A percentile compares a stretch with the other conserved stretches of the same genome.
phyloP scores from a whole-genome alignment of 92 coral and sea anemone genomes.

The Montipora capitata region DNA sequence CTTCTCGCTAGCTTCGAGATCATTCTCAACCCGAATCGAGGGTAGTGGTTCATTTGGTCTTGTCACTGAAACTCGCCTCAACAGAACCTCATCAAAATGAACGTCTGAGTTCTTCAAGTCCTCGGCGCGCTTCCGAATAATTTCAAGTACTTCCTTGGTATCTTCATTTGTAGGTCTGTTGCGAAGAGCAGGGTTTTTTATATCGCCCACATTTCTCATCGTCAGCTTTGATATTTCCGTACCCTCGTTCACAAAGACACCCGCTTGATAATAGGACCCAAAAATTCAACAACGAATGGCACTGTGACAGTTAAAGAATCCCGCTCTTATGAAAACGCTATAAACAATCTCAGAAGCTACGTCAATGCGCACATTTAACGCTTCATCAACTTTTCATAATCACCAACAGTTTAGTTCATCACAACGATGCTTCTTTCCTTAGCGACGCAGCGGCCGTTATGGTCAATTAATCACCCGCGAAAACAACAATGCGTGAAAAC shows the following conservation, averaged over 20 bases:
- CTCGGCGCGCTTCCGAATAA: conserved; percentile 54
- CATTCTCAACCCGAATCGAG: conserved; percentile 30
- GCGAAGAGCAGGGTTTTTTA: conserved; percentile 34
- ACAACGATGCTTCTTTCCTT: not conserved
- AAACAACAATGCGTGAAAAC: not conserved
- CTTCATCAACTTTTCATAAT: not conserved
- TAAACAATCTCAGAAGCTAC: conserved; percentile 10
- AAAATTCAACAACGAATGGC: not conserved
- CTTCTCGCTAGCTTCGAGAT: not conserved
- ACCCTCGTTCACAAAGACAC: not conserved
- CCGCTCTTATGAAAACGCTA: not conserved
- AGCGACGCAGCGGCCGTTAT: not conserved
- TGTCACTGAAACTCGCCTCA: conserved; percentile 39
- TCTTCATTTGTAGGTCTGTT: conserved; percentile 63
- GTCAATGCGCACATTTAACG: conserved; percentile 10
- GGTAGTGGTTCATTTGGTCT: conserved; percentile 55
- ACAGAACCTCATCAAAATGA: conserved; percentile 30
- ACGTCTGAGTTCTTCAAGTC: conserved; percentile 42
- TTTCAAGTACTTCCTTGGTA: conserved; percentile 64
- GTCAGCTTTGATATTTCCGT: not conserved
- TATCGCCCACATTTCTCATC: conserved; percentile 45
- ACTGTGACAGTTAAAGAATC: not conserved
- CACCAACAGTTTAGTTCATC: not conserved
- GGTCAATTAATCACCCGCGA: conserved; percentile 8
- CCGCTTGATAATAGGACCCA: not conserved